Percentiles rank a stretch among this genome's conserved stretches.
phyloP scores from a whole-genome alignment of 2,888 invertebrate genomes.

The Theretra japonica region DNA sequence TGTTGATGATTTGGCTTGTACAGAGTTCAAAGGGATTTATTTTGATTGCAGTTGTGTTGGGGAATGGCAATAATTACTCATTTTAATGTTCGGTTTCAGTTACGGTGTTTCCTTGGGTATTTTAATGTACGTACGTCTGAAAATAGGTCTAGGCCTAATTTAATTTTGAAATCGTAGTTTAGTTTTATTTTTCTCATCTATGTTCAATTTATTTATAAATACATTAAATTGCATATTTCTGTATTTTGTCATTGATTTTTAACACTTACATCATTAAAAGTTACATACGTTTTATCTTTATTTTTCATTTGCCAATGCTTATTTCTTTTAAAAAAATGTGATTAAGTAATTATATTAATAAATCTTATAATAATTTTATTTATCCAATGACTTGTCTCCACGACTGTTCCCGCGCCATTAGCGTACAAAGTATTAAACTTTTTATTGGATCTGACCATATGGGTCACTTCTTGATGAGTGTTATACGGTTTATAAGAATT shows the following conservation, averaged over 20 bases:
- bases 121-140: neutral
- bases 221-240: no score
- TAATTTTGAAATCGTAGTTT: neutral
- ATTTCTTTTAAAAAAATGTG: no score
- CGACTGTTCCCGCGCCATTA: slow-evolving; percentile 40
- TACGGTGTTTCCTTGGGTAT: neutral
- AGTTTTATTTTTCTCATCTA: no score
- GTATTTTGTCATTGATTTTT: no score
- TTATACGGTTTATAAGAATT: slow-evolving; percentile 26
- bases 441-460: slow-evolving; percentile 47
- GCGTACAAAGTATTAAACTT: slow-evolving; percentile 39
- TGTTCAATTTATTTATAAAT: no score
- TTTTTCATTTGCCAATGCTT: no score
- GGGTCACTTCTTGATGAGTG: slow-evolving; percentile 42
- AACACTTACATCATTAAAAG: no score
- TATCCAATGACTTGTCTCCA: slow-evolving; percentile 14
- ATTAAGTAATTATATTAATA: no score
- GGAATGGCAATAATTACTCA: neutral
- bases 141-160: neutral
- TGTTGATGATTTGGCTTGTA: neutral
- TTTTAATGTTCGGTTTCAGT: neutral
- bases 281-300: no score
- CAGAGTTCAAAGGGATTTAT: neutral
- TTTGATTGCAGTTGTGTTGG: neutral
- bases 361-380: neutral